These are phyloP conservation scores for Gymnothorax reevesii DNA, from an alignment of 2,797 vertebrate species.

Conservation along the genomic window DNA sequence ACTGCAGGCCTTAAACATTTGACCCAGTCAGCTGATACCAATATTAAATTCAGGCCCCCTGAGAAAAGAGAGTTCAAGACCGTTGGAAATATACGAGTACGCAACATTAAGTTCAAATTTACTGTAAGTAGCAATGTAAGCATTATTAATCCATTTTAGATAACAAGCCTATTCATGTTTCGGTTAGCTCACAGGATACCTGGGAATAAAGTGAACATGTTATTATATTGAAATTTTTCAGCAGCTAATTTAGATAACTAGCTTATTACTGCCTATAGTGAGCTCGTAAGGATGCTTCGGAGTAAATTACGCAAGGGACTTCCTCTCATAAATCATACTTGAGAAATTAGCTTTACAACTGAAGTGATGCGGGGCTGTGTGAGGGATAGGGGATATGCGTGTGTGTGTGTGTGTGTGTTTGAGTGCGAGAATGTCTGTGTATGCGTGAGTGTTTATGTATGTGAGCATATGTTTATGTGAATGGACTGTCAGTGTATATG, in stretches of 20 bases:
- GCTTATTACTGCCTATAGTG: background rate
- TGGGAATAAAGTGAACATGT: background rate
- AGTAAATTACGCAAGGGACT: background rate
- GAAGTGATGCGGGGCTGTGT: background rate
- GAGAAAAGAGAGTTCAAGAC: background rate
- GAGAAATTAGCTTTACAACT: background rate
- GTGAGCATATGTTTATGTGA: no score
- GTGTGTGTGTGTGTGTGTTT: background rate
- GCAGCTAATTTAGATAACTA: slow-evolving; percentile 3
- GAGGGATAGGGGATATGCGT: background rate
- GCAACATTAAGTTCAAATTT: background rate
- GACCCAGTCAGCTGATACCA: background rate
- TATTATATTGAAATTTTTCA: background rate
- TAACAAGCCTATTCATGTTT: background rate
- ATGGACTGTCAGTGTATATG: no score
- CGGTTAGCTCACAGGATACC: background rate
- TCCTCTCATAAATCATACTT: background rate
- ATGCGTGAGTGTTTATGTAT: background rate
- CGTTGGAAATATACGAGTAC: background rate
- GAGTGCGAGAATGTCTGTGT: background rate
- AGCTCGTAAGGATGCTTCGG: background rate
- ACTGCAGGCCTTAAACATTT: background rate
- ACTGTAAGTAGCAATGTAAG: background rate
- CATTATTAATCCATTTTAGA: background rate
- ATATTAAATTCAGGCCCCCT: background rate